Evolutionary conservation across 2,113 vertebrate genomes (phyloP).

Genomic region (Noctilio leporinus): DNA sequence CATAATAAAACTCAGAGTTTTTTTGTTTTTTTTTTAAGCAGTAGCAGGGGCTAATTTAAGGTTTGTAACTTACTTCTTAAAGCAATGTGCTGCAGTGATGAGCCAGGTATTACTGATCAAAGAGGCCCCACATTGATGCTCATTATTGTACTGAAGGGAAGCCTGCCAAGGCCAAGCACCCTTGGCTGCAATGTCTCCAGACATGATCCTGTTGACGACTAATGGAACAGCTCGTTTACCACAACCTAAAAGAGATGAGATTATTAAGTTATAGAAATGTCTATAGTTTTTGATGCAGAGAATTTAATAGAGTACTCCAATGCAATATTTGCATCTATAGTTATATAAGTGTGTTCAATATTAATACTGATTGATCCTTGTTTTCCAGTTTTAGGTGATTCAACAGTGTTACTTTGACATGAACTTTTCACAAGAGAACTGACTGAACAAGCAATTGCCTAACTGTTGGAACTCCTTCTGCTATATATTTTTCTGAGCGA

Average conservation of each 20-base stretch:
- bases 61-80: conserved; percentile 76
- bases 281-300: not conserved
- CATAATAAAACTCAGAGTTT: not conserved
- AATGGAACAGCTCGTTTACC: conserved; percentile 75
- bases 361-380: not conserved
- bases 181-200: conserved; percentile 78
- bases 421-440: not conserved
- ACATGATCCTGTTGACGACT: conserved; percentile 83
- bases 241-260: conserved; percentile 75
- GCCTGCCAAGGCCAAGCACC: conserved; percentile 96
- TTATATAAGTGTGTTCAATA: not conserved
- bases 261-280: not conserved
- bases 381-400: not conserved
- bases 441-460: not conserved
- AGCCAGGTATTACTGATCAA: conserved; percentile 89
- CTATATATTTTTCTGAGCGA: not conserved
- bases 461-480: not conserved
- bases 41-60: not conserved
- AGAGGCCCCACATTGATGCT: conserved; percentile 91
- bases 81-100: conserved; percentile 94
- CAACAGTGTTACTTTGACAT: not conserved
- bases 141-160: conserved; percentile 85
- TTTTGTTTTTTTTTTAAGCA: not conserved
- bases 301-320: not conserved
- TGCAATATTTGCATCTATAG: not conserved